Base-by-base conservation (phyloP, 2,888 invertebrate genomes). In the Drosophila affinis region DNA sequence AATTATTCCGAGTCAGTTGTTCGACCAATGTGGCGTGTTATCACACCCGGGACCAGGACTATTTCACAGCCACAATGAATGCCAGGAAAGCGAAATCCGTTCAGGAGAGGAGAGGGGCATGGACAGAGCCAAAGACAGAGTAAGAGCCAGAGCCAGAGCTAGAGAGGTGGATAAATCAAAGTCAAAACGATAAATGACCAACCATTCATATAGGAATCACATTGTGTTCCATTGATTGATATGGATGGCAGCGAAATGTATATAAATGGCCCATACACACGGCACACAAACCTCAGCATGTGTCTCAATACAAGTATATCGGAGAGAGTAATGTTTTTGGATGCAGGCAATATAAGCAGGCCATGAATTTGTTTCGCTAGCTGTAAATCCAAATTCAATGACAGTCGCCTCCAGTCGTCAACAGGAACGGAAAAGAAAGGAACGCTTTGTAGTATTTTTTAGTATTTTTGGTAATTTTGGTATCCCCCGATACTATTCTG, bases 191-290 rank as follows among this genome's bases (percentile, higher is more conserved):
- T 34, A 39, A 39, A 39, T 39, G 39, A 39, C 39, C 39, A 39
- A 39, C 14, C 39, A 39, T 39, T 39, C 14, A 39, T 6, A 14
- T 14, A 6, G 14, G 39, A 39, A 39, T 39, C 39, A 39, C 39
- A 39, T 39, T 39, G 39, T 39, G 39, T 14, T 6, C 14, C 6
- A 14, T 39, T 39, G 39, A 39, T 39, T 39, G 39, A 39, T 39
- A 39, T 39, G 39, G 14, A 39, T 39, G 39, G 14, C 12, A 14
- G 39, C 39, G 6, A 5, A 14, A 5, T 10, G 14, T 5, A 14
- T 14, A 39, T 6, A 54, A 54, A 44, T 54, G 54, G 44, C 34
- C 21, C 21, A 21, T 21, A 54, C 18, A 54, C 39, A 39, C 34
- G 39, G 10, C 3, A 9, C 32, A 32, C 29, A 9, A 32, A 3